Conservation (phyloP, 2,888 invertebrate species). For the Uropetala carovei region DNA sequence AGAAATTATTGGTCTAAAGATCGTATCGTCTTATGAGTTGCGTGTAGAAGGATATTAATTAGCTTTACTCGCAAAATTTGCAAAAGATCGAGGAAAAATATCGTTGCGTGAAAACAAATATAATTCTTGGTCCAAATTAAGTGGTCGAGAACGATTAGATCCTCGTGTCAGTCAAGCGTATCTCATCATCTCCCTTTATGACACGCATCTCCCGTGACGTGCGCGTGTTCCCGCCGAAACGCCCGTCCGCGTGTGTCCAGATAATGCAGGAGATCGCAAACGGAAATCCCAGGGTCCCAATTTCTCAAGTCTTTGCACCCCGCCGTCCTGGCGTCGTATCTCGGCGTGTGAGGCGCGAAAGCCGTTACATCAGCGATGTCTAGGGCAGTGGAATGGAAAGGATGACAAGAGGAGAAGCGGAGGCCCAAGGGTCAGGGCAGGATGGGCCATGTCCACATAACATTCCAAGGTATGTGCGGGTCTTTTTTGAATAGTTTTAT, state of each 20-base stretch:
- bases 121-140: background rate
- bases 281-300: background rate
- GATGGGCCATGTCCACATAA: slow-evolving; percentile 16
- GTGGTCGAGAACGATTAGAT: background rate
- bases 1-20: no score
- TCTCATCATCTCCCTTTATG: background rate
- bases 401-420: slow-evolving; percentile 24
- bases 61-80: no score
- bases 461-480: background rate
- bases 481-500: background rate
- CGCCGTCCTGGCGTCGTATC: background rate
- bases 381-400: slow-evolving; percentile 11
- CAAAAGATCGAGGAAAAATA: no score
- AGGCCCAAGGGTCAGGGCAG: background rate
- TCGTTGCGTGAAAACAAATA: no score
- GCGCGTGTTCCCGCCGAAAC: background rate
- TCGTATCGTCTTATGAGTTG: no score
- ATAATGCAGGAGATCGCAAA: background rate
- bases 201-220: background rate
- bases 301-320: background rate
- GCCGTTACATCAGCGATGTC: background rate
- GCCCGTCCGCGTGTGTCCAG: background rate
- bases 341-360: background rate
- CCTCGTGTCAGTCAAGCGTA: background rate
- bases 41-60: no score